These are phyloP conservation scores for Philereme transversata DNA, from an alignment of 2,888 invertebrate genomes.

Conservation along the genomic window DNA sequence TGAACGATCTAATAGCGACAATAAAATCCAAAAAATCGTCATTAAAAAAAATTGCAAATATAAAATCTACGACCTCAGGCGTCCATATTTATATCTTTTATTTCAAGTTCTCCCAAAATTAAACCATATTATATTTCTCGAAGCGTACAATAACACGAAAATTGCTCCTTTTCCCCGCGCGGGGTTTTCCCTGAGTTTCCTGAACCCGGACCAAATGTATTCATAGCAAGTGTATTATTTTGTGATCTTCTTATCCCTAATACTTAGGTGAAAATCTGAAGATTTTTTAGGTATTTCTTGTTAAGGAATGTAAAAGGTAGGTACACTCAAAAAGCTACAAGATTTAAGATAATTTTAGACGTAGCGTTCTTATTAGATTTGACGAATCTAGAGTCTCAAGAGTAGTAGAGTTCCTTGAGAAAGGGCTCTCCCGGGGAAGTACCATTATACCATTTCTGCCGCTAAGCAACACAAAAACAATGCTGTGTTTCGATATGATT, in stretches of 20 bases:
- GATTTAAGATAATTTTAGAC: too few relatives aligned
- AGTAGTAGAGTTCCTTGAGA: too few relatives aligned
- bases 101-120: slow-evolving; percentile 16
- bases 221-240: slow-evolving; percentile 31
- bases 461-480: too few relatives aligned
- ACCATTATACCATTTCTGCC: too few relatives aligned
- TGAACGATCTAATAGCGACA: too few relatives aligned
- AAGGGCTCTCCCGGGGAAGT: too few relatives aligned
- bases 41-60: too few relatives aligned
- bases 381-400: too few relatives aligned
- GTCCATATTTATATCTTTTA: neutral
- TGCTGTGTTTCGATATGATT: too few relatives aligned
- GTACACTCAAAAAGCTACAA: too few relatives aligned
- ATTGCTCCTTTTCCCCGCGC: slow-evolving; percentile 11
- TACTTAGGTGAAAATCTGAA: neutral
- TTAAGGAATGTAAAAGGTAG: neutral
- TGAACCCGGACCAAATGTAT: slow-evolving; percentile 25
- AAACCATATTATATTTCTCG: slow-evolving; percentile 15
- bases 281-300: neutral
- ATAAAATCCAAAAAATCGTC: too few relatives aligned
- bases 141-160: slow-evolving; percentile 12
- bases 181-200: slow-evolving; percentile 27
- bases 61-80: neutral
- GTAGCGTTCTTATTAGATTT: too few relatives aligned
- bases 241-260: slow-evolving; percentile 10